These are phyloP conservation scores for Xenopus petersii DNA, from an alignment of 2,797 vertebrate species.

Conservation along the genomic window DNA sequence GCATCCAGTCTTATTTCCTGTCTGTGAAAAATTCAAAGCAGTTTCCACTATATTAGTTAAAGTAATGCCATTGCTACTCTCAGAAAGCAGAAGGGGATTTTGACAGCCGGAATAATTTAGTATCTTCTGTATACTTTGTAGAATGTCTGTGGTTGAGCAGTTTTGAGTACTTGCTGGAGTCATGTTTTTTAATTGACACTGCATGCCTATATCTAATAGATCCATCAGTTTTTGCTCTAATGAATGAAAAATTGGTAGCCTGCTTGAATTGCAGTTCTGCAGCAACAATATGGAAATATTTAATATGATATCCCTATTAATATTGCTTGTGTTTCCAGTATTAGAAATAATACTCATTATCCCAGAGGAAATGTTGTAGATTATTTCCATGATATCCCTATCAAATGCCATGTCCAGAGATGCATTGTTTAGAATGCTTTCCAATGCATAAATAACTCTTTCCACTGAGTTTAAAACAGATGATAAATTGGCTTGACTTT, in stretches of 20 bases:
- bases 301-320: background rate
- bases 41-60: constrained; percentile 6
- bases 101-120: constrained; percentile 12
- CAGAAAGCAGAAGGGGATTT: background rate
- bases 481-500: constrained; percentile 48
- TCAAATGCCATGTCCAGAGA: background rate
- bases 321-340: background rate
- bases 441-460: constrained; percentile 53
- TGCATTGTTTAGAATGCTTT: constrained; percentile 46
- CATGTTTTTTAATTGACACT: constrained; percentile 3
- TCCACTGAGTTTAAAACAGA: constrained; percentile 49
- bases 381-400: background rate
- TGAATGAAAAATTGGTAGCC: background rate
- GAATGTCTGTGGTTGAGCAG: constrained; percentile 12
- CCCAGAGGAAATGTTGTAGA: constrained; percentile 11
- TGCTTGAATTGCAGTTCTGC: constrained; percentile 14
- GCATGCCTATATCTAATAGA: constrained; percentile 16
- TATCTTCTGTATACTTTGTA: background rate
- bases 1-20: constrained; percentile 3
- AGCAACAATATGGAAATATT: constrained; percentile 4
- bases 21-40: background rate
- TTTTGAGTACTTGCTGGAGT: background rate
- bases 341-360: constrained; percentile 5
- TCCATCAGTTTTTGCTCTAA: constrained; percentile 11
- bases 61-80: background rate